Base-by-base conservation (phyloP, 2,113 vertebrate species). In the Camelus dromedarius region DNA sequence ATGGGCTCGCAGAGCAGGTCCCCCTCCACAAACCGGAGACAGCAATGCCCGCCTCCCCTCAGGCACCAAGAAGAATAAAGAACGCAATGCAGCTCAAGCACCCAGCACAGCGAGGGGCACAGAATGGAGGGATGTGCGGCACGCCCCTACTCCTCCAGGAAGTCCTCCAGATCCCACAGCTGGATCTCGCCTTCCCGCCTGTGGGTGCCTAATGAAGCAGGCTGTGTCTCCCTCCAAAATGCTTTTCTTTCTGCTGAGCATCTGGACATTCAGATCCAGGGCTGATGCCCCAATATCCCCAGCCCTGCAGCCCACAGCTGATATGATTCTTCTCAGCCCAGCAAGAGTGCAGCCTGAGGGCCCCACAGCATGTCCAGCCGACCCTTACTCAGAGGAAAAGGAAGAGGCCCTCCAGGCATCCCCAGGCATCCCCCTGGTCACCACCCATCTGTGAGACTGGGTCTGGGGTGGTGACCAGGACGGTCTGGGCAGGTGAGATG, bases 31-130 rank as follows among this genome's bases (percentile, higher is more conserved):
- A 48, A 30, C 48, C 8, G 2, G 58, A 35, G 58, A 22, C 3
- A 4, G 50, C 72, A 48, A 7, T 6, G 19, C 3, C 72, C 14
- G 19, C 56, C 46, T 38, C 42, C 22, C 18, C 46, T 16, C 35
- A 2, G 30, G 48, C 3, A 1, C 72, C 15, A 0, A 2, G 15
- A 32, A 30, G 3, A 2, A 3, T 24, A n/a, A 19, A 58, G 18
- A 16, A 6, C 4, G 11, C 0, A 0, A 50, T 15, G 35, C 14
- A 3, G 67, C 58, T 42, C 54, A 14, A 58, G 76, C 26, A 46
- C 35, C 54, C 75, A 38, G 75, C 26, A 6, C 80, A 32, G 38
- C 16, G 19, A 10, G 12, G 15, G 12, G 19, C 38, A 28, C 42
- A 26, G 4, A 13, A 26, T 32, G 60, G 26, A n/a, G 46, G 64